These are phyloP conservation scores for Dasyurus viverrinus DNA, from an alignment of 2,113 vertebrate species.

Conservation along the genomic window DNA sequence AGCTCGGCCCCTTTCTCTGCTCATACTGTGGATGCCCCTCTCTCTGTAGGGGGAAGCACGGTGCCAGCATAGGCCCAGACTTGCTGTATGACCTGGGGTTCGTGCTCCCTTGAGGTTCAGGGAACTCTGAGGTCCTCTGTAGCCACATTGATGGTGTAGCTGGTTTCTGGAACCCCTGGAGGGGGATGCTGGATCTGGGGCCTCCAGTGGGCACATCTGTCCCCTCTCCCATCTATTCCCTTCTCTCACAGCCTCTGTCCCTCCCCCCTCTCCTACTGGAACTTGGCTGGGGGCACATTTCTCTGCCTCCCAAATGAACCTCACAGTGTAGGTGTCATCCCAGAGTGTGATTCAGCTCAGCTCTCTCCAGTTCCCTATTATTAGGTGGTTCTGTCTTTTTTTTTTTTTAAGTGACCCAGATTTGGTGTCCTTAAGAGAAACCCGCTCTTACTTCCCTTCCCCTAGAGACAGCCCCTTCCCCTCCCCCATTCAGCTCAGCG, in stretches of 20 bases:
- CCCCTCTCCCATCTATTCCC: not conserved
- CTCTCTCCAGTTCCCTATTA: not conserved
- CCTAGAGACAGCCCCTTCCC: too few species aligned
- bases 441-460: not conserved
- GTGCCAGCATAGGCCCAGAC: not conserved
- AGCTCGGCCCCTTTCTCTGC: not conserved
- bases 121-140: not conserved
- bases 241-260: too few species aligned
- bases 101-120: too few species aligned
- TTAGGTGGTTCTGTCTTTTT: not conserved
- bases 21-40: not conserved
- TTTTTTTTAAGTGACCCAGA: not conserved
- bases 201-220: fast-evolving
- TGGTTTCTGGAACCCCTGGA: not conserved
- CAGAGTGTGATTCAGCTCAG: not conserved
- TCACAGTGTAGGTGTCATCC: not conserved
- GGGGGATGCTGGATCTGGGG: not conserved
- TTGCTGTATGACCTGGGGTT: not conserved
- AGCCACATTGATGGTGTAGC: not conserved
- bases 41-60: not conserved
- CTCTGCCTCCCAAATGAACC: not conserved
- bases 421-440: not conserved
- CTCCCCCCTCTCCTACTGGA: not conserved
- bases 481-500: not conserved
- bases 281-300: not conserved